phyloP scores from a whole-genome alignment of 1,140 invertebrate species.

The Eurosta solidaginis region DNA sequence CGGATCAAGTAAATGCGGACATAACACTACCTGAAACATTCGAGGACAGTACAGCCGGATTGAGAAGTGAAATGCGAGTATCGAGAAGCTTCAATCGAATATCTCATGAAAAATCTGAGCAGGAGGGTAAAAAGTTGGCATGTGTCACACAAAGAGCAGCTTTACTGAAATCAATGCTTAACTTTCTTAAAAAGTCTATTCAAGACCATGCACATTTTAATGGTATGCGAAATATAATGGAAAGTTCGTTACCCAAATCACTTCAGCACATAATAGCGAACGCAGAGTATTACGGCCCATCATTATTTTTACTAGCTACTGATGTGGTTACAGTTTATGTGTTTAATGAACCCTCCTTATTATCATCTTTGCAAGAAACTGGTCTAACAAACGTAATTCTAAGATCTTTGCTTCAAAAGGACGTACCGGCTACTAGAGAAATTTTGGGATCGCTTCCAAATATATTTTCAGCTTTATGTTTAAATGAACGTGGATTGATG shows the following conservation, averaged over 20 bases:
- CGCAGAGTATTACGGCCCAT: constrained; percentile 90
- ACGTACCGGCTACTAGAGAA: constrained; percentile 87
- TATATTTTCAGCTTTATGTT: constrained; percentile 88
- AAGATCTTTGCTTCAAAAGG: constrained; percentile 84
- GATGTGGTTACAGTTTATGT: constrained; percentile 92
- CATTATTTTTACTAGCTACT: constrained; percentile 85
- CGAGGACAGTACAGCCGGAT: neutral
- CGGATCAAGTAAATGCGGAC: neutral
- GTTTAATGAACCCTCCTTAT: constrained; percentile 88
- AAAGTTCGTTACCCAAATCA: constrained; percentile 81
- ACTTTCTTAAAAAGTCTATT: constrained; percentile 88
- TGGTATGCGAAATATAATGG: constrained; percentile 89
- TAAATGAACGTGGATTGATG: constrained; percentile 81
- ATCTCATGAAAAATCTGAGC: neutral
- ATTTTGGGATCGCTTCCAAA: constrained; percentile 88
- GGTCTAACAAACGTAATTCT: constrained; percentile 89
- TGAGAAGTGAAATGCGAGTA: neutral
- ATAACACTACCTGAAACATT: neutral
- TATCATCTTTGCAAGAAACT: constrained; percentile 85
- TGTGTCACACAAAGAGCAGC: constrained; percentile 86
- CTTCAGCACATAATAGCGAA: constrained; percentile 91
- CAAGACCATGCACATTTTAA: constrained; percentile 81
- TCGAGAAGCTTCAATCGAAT: neutral
- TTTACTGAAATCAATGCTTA: constrained; percentile 86
- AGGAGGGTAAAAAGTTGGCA: constrained; percentile 45